These are phyloP conservation scores for Lophotriccus pileatus DNA, from an alignment of 2,797 vertebrate genomes.

Conservation along the genomic window DNA sequence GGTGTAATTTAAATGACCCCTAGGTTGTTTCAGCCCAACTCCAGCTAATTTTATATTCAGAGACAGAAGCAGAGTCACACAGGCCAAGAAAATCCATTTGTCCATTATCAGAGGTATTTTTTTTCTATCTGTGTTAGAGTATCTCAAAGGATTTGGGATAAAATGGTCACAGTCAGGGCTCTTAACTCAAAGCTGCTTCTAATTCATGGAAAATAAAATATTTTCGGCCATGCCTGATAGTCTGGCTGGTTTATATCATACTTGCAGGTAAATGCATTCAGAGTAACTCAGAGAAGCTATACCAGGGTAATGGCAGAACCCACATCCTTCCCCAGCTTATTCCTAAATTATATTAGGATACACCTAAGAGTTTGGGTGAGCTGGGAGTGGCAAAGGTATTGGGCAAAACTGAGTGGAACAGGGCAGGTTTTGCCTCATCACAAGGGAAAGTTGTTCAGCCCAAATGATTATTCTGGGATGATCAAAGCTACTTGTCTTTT, in stretches of 20 bases:
- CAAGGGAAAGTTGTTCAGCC: not conserved
- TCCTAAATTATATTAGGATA: not conserved
- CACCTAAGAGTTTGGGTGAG: not conserved
- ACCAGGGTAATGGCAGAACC: not conserved
- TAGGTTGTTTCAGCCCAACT: not conserved
- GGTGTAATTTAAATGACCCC: not conserved
- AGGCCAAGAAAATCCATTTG: not conserved
- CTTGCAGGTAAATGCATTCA: not conserved
- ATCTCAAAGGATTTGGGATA: not conserved
- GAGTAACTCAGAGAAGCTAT: not conserved
- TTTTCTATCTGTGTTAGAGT: not conserved
- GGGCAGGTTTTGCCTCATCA: not conserved
- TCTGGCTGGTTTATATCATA: not conserved
- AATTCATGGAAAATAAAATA: not conserved
- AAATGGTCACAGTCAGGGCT: not conserved
- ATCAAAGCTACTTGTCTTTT: not conserved
- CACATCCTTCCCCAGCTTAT: not conserved
- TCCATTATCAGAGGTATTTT: not conserved
- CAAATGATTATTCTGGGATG: not conserved
- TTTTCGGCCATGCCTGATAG: not conserved
- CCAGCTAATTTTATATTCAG: not conserved
- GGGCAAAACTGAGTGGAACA: not conserved
- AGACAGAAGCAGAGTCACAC: not conserved
- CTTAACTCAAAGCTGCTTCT: not conserved
- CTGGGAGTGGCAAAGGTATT: not conserved